These are phyloP conservation scores for Branchinecta sandiegonensis DNA, from an alignment of 2,888 invertebrate species.

Conservation along the genomic window DNA sequence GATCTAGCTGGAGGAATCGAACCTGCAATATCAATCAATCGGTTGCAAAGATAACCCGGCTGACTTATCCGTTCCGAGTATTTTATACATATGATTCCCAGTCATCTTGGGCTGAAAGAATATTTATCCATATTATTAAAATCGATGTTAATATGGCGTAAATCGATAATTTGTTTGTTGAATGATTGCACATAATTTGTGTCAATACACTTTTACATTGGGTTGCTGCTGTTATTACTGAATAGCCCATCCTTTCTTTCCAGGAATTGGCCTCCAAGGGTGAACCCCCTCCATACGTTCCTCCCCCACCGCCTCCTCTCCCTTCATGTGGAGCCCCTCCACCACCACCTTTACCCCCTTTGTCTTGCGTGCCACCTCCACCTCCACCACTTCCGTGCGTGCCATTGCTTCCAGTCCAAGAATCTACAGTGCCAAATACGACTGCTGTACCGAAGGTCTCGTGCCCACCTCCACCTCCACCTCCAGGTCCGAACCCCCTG, in stretches of 20 bases:
- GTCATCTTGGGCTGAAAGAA: too few species aligned
- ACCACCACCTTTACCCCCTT: conserved; percentile 25
- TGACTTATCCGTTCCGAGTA: too few species aligned
- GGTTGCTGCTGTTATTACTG: too few species aligned
- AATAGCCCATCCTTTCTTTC: background rate
- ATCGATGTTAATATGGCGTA: too few species aligned
- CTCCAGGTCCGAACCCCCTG: conserved; percentile 26
- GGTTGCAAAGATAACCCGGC: too few species aligned
- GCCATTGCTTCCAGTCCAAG: background rate
- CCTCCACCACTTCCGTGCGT: conserved; percentile 25
- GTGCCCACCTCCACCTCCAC: conserved; percentile 29
- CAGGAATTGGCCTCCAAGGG: background rate
- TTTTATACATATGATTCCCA: too few species aligned
- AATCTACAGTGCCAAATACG: background rate
- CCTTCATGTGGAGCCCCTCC: conserved; percentile 17
- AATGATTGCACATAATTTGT: too few species aligned
- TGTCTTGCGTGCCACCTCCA: conserved; percentile 25
- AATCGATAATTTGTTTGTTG: too few species aligned
- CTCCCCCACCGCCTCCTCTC: conserved; percentile 23
- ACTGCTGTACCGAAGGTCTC: background rate
- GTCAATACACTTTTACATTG: too few species aligned
- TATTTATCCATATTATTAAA: too few species aligned
- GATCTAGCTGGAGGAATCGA: too few species aligned
- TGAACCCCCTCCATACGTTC: conserved; percentile 18
- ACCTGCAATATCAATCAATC: too few species aligned